Percentiles rank a stretch among this genome's conserved stretches.
Evolutionary conservation across 2,797 vertebrate genomes (phyloP).

Genomic region (Rhabdophis nuchalis): DNA sequence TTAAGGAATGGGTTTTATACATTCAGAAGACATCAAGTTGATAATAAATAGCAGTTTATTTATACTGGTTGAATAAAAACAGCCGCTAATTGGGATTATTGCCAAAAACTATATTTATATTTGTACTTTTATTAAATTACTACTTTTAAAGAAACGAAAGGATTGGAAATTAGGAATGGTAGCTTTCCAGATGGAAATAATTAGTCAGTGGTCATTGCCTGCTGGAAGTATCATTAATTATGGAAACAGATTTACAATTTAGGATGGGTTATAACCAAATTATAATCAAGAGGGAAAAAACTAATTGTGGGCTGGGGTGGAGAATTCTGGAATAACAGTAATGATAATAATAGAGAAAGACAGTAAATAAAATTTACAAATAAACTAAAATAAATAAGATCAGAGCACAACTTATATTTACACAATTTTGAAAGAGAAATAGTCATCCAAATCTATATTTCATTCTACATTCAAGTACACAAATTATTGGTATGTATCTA

Average conservation of each 20-base stretch:
- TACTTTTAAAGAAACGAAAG: background rate
- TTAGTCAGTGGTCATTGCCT: background rate
- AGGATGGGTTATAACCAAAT: constrained; percentile 2
- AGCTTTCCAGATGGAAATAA: constrained; percentile 25
- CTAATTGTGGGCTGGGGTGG: background rate
- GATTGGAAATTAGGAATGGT: constrained; percentile 20
- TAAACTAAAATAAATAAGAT: background rate
- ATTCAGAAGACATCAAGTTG: background rate
- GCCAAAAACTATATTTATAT: background rate
- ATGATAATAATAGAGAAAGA: background rate
- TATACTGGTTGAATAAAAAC: constrained; percentile 1
- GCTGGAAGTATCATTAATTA: constrained; percentile 27
- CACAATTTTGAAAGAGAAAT: constrained; percentile 18
- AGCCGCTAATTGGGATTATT: background rate
- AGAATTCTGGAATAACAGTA: background rate
- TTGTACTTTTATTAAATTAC: constrained; percentile 15
- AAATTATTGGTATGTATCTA: background rate
- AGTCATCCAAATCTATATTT: constrained; percentile 1
- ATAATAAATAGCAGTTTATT: background rate
- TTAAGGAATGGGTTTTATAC: background rate
- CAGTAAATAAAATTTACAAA: background rate
- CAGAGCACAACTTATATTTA: background rate
- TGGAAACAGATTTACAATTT: constrained; percentile 16
- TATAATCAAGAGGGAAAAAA: background rate
- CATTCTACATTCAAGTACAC: background rate